Conservation (phyloP, 2,113 vertebrate genomes). For the Myiagra hebetior region DNA sequence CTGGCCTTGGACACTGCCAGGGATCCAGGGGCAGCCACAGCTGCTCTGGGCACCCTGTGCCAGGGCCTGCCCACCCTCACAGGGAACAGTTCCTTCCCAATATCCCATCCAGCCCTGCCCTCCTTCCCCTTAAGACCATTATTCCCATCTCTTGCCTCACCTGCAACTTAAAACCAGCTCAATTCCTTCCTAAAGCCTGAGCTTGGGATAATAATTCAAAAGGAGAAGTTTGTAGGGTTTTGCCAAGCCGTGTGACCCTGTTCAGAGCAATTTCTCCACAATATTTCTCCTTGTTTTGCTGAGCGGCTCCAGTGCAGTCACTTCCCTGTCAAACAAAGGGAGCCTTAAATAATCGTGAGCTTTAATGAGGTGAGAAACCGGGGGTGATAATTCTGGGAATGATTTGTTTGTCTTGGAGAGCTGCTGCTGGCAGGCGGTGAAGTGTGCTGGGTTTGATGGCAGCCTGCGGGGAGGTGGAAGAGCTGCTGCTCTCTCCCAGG, state of each 20-base stretch:
- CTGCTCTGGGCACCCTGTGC: neutral
- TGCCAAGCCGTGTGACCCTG: neutral
- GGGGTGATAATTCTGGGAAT: neutral
- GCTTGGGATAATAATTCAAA: neutral
- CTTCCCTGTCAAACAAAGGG: neutral
- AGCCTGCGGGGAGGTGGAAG: neutral
- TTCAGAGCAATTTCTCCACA: neutral
- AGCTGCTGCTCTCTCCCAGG: neutral
- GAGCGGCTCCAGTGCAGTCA: neutral
- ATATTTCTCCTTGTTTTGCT: neutral
- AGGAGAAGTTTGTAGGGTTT: neutral
- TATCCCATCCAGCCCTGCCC: rapidly evolving
- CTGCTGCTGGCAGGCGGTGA: neutral
- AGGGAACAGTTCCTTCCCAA: neutral
- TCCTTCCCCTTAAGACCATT: neutral
- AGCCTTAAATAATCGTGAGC: neutral
- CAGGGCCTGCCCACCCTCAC: neutral
- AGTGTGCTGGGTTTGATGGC: neutral
- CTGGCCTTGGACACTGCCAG: neutral
- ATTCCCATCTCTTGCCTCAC: neutral
- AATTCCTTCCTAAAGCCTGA: neutral
- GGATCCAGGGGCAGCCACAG: neutral
- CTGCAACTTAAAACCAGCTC: neutral
- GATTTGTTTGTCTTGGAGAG: neutral
- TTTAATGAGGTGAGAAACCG: conserved; percentile 3